Evolutionary conservation across 2,113 vertebrate species (phyloP), one percentile per base, ranked within the genome.

Genomic region (Alces alces): DNA sequence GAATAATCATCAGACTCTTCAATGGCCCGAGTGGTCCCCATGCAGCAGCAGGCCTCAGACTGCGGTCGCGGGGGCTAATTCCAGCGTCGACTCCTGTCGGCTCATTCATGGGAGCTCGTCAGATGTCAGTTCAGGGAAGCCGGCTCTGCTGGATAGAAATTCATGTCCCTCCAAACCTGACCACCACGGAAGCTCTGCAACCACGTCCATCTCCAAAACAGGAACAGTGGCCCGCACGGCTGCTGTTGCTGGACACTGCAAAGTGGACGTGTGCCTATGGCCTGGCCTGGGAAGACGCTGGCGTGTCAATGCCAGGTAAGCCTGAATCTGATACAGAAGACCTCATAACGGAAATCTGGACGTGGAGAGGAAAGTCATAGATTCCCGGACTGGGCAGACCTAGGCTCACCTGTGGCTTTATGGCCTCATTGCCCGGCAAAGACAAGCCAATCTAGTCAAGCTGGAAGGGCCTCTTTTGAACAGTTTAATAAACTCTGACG

Each of bases 181-280:
- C 47, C 21, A 3, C 6, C 55, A 11, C 0, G 0, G 30, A 39
- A n/a, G 13, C 6, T 33, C 64, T 17, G 8, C 6, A 3, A 9
- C 45, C 54, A 9, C 21, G 2, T 7, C 28, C 43, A 1, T 16
- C 16, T 47, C 33, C 27, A 0, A 16, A 9, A 70, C 0, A 1
- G 60, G 39, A 36, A 19, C 11, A 1, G 33, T 1, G 6, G 33
- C 43, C n/a, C 1, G 0, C 2, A 1, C 0, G 7, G 14, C 54
- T 1, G 5, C 6, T 0, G 7, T 19, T n/a, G 0, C 11, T 1
- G 27, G 33, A 60, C 4, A 27, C 0, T n/a, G 16, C 6, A 9
- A 5, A 19, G 7, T 1, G 10, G 23, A 5, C 3, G 0, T 1
- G 5, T 23, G 33, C 7, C 36, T 33, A 2, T 6, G 13, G 4